These are phyloP conservation scores for Drosophila tanythrix DNA, from an alignment of 2,888 invertebrate species.

Conservation along the genomic window DNA sequence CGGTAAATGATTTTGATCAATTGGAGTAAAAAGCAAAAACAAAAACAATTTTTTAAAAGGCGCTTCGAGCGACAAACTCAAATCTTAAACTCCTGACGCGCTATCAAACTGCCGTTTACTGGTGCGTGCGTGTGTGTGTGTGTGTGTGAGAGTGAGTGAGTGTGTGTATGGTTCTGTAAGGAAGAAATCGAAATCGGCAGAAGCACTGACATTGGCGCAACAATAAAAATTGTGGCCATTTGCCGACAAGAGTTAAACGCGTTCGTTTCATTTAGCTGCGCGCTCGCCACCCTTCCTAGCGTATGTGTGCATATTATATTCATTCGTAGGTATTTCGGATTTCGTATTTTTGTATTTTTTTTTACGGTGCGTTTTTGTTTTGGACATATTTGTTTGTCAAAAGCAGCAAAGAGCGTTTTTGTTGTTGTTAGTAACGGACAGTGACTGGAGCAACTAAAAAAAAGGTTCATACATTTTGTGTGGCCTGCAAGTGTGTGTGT, in stretches of 20 bases:
- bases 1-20: not conserved
- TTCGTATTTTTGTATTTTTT: slow-evolving; percentile 19
- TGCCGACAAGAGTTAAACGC: slow-evolving; percentile 62
- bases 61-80: not conserved
- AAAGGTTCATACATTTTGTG: not conserved
- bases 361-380: slow-evolving; percentile 20
- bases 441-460: slow-evolving; percentile 7
- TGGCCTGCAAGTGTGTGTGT: not conserved
- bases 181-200: slow-evolving; percentile 51
- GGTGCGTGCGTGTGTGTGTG: not conserved
- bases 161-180: slow-evolving; percentile 12
- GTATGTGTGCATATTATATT: slow-evolving; percentile 20
- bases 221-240: slow-evolving; percentile 57
- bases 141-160: not conserved
- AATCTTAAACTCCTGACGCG: not conserved
- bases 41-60: not conserved
- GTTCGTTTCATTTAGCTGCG: slow-evolving; percentile 52
- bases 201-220: slow-evolving; percentile 28
- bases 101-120: not conserved
- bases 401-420: not conserved
- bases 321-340: slow-evolving; percentile 31
- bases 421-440: slow-evolving; percentile 16
- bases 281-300: slow-evolving; percentile 46
- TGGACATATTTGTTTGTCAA: slow-evolving; percentile 13
- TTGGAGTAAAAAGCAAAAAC: not conserved